Evolutionary conservation across 2,888 invertebrate genomes (phyloP).

Genomic region (Mechanitis messenoides): DNA sequence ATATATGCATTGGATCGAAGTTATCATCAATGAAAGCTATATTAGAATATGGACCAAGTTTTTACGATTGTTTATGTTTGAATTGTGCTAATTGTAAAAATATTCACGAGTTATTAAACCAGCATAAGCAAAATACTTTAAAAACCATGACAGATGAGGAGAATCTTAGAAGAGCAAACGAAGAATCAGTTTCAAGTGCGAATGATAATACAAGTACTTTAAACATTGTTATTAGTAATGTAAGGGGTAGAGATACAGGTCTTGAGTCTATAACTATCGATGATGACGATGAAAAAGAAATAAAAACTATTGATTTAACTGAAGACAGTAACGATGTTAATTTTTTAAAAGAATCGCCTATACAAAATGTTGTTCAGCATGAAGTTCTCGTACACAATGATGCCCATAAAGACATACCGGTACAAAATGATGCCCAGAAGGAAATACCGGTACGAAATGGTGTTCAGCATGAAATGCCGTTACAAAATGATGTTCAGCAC

Average conservation of each 20-base stretch:
- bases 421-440: too few relatives aligned
- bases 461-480: not conserved
- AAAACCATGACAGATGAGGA: too few relatives aligned
- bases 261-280: not conserved
- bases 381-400: too few relatives aligned
- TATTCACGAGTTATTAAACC: constrained; percentile 1
- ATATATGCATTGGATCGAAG: not conserved
- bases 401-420: too few relatives aligned
- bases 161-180: too few relatives aligned
- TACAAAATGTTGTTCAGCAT: not conserved
- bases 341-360: not conserved
- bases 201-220: too few relatives aligned
- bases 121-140: not conserved
- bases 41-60: not conserved
- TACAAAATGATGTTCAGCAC: not conserved
- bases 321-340: not conserved
- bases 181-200: too few relatives aligned
- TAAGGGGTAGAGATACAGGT: too few relatives aligned
- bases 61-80: not conserved
- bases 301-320: not conserved
- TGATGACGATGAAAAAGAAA: not conserved
- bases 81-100: not conserved
- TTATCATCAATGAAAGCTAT: not conserved
- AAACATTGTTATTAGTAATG: too few relatives aligned
- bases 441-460: too few relatives aligned